Conservation (phyloP, 2,113 vertebrate species). For the Castor canadensis region DNA sequence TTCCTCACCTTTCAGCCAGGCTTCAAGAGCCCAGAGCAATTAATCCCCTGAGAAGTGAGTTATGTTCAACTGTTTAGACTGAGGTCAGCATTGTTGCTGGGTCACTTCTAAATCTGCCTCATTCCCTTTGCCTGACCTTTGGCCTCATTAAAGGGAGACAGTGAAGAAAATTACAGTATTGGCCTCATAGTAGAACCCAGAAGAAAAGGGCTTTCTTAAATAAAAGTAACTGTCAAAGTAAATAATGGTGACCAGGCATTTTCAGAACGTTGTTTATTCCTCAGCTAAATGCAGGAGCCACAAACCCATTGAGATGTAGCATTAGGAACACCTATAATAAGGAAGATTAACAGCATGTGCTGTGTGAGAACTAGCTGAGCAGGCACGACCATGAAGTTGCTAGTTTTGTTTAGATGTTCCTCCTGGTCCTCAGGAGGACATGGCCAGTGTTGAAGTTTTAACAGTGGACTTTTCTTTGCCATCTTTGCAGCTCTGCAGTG, state of each 20-base stretch:
- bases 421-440: not conserved
- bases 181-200: conserved; percentile 47
- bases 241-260: conserved; percentile 79
- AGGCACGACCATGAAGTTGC: not conserved
- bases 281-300: conserved; percentile 56
- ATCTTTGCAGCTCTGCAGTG: not conserved
- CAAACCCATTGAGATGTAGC: conserved; percentile 35
- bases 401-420: not conserved
- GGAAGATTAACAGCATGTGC: conserved; percentile 40
- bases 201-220: conserved; percentile 61
- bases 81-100: conserved; percentile 52
- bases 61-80: conserved; percentile 19
- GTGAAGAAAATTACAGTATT: conserved; percentile 75
- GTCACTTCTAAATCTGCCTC: conserved; percentile 54
- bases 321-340: conserved; percentile 41
- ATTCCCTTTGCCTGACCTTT: conserved; percentile 74
- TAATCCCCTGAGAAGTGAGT: conserved; percentile 54
- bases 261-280: conserved; percentile 76
- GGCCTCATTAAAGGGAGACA: conserved; percentile 76
- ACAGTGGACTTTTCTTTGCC: not conserved
- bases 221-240: conserved; percentile 64
- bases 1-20: conserved; percentile 56
- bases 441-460: no score
- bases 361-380: not conserved
- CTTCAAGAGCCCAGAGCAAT: conserved; percentile 57